Conservation (phyloP, 2,113 vertebrate species). For the Eudorcas thomsonii region DNA sequence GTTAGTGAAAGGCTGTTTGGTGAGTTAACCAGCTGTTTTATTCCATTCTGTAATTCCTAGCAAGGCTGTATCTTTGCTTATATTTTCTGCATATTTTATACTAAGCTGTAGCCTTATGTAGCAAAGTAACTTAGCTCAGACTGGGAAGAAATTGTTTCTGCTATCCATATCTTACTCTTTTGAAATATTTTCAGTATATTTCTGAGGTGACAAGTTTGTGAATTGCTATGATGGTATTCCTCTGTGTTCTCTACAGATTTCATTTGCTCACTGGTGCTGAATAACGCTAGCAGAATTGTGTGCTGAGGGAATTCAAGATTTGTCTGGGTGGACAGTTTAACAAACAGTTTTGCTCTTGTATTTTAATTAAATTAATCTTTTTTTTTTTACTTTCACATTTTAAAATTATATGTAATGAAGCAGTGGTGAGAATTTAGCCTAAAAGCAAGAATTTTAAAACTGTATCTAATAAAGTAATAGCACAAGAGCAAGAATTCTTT, state of each 20-base stretch:
- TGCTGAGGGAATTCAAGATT: background rate
- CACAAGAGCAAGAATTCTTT: background rate
- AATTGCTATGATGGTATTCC: background rate
- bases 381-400: background rate
- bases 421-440: background rate
- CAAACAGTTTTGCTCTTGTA: background rate
- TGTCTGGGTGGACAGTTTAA: background rate
- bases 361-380: background rate
- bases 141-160: background rate
- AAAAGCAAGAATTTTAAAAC: background rate
- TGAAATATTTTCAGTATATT: background rate
- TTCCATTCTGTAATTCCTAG: conserved; percentile 42
- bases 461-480: background rate
- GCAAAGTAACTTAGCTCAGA: background rate
- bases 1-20: conserved; percentile 53
- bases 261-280: conserved; percentile 12
- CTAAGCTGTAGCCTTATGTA: background rate
- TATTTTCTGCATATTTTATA: background rate
- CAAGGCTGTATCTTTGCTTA: conserved; percentile 39
- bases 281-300: background rate
- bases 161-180: background rate
- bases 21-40: conserved; percentile 71
- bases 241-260: background rate
- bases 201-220: conserved; percentile 13
- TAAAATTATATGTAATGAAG: background rate